These are phyloP conservation scores for Percina caprodes DNA, from an alignment of 2,113 vertebrate species.

Conservation along the genomic window DNA sequence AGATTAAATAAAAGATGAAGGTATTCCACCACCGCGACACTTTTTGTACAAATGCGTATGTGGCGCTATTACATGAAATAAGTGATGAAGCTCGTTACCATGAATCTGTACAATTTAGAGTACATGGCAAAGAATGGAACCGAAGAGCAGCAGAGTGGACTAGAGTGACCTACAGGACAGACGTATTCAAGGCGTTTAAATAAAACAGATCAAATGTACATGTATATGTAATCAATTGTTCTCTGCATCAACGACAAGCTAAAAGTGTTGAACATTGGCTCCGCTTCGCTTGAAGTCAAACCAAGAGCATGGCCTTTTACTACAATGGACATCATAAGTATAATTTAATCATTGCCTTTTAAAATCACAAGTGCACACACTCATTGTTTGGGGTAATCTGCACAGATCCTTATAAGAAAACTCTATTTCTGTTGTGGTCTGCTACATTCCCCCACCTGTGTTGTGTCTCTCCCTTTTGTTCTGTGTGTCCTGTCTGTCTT, in stretches of 20 bases:
- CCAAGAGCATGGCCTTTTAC: not conserved
- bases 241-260: not conserved
- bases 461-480: no score
- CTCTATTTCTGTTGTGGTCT: no score
- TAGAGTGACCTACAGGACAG: not conserved
- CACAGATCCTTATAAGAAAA: not conserved
- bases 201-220: not conserved
- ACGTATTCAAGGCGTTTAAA: not conserved
- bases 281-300: not conserved
- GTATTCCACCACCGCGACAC: not conserved
- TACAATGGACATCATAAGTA: not conserved
- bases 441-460: no score
- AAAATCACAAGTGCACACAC: not conserved
- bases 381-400: not conserved
- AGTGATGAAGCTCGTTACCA: not conserved
- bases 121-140: not conserved
- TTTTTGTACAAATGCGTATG: not conserved
- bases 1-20: constrained; percentile 1
- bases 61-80: not conserved
- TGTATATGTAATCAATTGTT: not conserved
- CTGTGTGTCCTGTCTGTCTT: no score
- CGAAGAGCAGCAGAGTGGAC: not conserved
- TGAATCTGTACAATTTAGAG: not conserved
- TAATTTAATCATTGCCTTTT: not conserved
- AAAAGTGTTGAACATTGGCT: not conserved